Base-by-base conservation (phyloP, 2,888 invertebrate genomes). In the Conistra vaccinii region DNA sequence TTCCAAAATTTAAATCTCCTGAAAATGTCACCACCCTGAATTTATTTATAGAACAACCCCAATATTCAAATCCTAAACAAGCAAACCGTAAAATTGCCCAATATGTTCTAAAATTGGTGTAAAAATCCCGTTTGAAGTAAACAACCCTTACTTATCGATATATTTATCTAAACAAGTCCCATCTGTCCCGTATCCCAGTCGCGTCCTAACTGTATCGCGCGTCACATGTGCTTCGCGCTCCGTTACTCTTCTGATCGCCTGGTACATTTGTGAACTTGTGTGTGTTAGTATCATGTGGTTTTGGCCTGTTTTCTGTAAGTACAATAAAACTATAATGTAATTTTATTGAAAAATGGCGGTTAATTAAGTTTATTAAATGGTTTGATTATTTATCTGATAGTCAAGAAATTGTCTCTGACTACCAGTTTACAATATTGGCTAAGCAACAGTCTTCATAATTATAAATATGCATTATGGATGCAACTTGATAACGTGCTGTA, bases 181-280 rank as follows among this genome's bases (percentile, higher is more conserved):
- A 79, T 83, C 81, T 84, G 76, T 84, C 76, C 73, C 68, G 79
- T 78, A 80, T 85, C 84, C 89, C 88, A 89, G 89, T 89, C 88
- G 81, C 69, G 70, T 85, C 83, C 85, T 86, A 85, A 84, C 87
- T 76, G 84, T 82, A 74, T 51, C 70, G 84, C 81, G 78, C 73
- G 76, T 74, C 85, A 87, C 89, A 87, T 88, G 89, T 89, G 84
- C 76, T 73, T 55, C 78, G 84, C 84, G 87, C 88, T 83, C 89
- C 84, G 87, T 83, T 81, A 35, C 75, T 76, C 65, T 80, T 84
- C 83, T 91, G 90, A 48, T 73, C 58, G 73, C 91, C 92, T 92
- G 76, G 91, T 92, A 91, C 89, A 83, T 86, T 76, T 84, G 86
- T 88, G 85, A 87, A 85, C 82, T 85, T 85, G 87, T 89, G 88